Conservation (phyloP, 2,888 invertebrate genomes). For the Amiota communis region DNA sequence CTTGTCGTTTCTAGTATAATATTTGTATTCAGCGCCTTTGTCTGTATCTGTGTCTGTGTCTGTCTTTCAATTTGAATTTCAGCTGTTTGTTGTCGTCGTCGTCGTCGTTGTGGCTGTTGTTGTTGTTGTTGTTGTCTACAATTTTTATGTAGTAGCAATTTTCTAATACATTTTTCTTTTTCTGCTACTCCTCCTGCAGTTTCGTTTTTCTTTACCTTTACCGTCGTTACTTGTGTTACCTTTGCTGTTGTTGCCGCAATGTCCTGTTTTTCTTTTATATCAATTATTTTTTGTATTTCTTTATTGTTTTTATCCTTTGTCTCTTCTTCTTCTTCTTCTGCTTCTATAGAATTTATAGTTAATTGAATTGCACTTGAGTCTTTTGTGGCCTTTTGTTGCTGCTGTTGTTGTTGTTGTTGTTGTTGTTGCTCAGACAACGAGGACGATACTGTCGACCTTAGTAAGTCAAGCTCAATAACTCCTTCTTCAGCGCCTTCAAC, state of each 20-base stretch:
- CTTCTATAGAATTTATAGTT: conserved; percentile 50
- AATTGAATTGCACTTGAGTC: conserved; percentile 60
- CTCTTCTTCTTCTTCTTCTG: conserved; percentile 37
- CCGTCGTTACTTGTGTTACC: no score
- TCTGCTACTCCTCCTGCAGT: no score
- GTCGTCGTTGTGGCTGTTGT: no score
- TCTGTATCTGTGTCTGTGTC: neutral
- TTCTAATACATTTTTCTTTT: conserved; percentile 15
- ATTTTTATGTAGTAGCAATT: conserved; percentile 11
- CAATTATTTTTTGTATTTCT: conserved; percentile 33
- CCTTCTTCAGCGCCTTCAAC: conserved; percentile 28
- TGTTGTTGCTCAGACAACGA: conserved; percentile 4
- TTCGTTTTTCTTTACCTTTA: neutral
- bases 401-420: conserved; percentile 4
- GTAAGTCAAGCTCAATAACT: conserved; percentile 22
- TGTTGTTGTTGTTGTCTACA: conserved; percentile 20
- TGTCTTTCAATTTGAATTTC: conserved; percentile 25
- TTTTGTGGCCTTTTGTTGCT: conserved; percentile 14
- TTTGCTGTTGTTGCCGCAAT: conserved; percentile 35
- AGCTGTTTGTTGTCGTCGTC: conserved; percentile 38
- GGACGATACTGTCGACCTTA: conserved; percentile 23
- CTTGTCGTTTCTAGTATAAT: conserved; percentile 3
- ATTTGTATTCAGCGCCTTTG: conserved; percentile 31
- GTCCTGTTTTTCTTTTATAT: conserved; percentile 38
- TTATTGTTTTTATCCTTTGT: neutral